Base-by-base conservation (phyloP, 2,888 invertebrate species). In the Diploptera punctata region DNA sequence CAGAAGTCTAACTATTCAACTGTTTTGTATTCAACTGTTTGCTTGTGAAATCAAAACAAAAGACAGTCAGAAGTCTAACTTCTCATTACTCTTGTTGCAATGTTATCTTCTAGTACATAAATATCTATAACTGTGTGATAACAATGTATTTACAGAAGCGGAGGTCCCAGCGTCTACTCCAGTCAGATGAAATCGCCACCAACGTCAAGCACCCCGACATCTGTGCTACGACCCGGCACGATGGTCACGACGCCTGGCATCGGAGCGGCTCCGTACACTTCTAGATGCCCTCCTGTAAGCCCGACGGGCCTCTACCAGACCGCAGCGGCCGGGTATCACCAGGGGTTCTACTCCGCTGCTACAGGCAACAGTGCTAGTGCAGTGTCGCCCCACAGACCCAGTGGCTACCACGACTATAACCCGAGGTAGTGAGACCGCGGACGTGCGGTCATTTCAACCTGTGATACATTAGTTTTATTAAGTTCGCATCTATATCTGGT, bases 251-350 rank as follows among this genome's bases (percentile, higher is more conserved):
- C 33, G 16, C 16, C 31, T 9, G n/a, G 19, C 13, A n/a, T 26
- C 4, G 16, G 18, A 1, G 21, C 26, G 13, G 21, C 21, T 4
- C 33, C 62, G 9, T 62, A 62, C 21, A 38, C 19, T 16, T 19
- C 29, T 7, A 18, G 62, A 33, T 21, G 19, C 7, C 3, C 38
- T 3, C 9, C 43, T 1, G n/a, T 65, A 10, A 65, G 65, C n/a
- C 65, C 65, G 3, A n/a, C 65, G 26, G 26, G 26, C 18, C 43
- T 65, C 13, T 65, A 65, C 43, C 65, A 65, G 1, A 21, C 24
- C 3, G 19, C 44, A 16, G 26, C 65, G 2, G n/a, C n/a, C n/a
- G 65, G 65, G 4, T 65, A 65, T n/a, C 44, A 65, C 18, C 65
- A 65, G 9, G 65, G 65, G 3, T 65, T 65, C 47, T 65, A 47